These are phyloP conservation scores for Drosophila micromelanica DNA, from an alignment of 1,140 invertebrate genomes.

Conservation along the genomic window DNA sequence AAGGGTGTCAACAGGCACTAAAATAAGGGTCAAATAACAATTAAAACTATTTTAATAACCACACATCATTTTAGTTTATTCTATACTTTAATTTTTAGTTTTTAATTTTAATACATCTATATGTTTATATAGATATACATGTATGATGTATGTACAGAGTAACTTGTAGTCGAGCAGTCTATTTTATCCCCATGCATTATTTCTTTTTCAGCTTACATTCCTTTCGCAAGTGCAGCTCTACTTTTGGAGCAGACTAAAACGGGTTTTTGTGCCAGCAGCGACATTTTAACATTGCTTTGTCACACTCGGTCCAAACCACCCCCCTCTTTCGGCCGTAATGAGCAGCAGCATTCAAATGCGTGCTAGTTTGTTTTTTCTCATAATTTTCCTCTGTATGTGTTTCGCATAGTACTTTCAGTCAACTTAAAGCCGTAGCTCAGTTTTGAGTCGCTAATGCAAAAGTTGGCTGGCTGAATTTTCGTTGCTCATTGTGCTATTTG, in stretches of 20 bases:
- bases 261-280: conserved; percentile 61
- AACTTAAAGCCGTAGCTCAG: conserved; percentile 39
- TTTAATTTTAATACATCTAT: no score
- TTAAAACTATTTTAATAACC: no score
- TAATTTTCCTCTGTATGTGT: neutral
- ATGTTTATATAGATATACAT: no score
- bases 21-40: no score
- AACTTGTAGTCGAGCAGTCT: neutral
- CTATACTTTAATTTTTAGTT: no score
- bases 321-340: conserved; percentile 53
- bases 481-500: conserved; percentile 49
- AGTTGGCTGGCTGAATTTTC: conserved; percentile 30
- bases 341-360: conserved; percentile 69
- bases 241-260: conserved; percentile 54
- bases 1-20: no score
- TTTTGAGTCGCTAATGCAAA: conserved; percentile 56
- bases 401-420: neutral
- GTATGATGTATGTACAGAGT: conserved; percentile 20
- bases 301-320: conserved; percentile 41
- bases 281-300: conserved; percentile 74
- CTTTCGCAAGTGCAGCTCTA: conserved; percentile 47
- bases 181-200: conserved; percentile 1
- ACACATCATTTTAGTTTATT: no score
- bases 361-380: conserved; percentile 48
- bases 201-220: conserved; percentile 11